phyloP scores from a whole-genome alignment of 2,888 invertebrate species.

The Poecilobothrus nobilitatus region DNA sequence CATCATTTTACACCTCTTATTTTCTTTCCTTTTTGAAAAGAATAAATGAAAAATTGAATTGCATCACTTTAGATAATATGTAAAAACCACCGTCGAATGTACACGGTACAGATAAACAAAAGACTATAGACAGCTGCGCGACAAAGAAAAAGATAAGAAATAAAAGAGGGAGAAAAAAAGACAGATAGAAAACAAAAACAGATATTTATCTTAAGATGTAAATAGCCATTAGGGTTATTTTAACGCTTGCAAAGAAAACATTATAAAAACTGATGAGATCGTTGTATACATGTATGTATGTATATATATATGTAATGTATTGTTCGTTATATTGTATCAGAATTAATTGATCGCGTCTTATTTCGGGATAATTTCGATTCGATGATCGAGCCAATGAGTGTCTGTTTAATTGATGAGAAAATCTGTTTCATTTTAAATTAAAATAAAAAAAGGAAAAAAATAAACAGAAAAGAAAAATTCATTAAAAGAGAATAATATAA shows the following conservation, averaged over 20 bases:
- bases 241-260: neutral
- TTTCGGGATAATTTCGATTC: neutral
- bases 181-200: neutral
- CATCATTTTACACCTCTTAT: neutral
- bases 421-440: neutral
- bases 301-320: neutral
- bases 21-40: neutral
- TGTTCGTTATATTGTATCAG: neutral
- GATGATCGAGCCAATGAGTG: neutral
- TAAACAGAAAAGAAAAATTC: too few relatives aligned
- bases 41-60: too few relatives aligned
- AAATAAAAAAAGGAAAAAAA: too few relatives aligned
- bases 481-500: neutral
- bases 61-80: too few relatives aligned
- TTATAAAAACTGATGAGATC: too few relatives aligned
- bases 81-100: too few relatives aligned
- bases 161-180: too few relatives aligned
- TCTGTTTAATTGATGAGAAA: conserved; percentile 6
- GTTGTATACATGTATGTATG: too few relatives aligned
- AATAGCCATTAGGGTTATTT: neutral
- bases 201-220: neutral
- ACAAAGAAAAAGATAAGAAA: too few relatives aligned
- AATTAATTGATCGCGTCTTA: conserved; percentile 4
- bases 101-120: too few relatives aligned
- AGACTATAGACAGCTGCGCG: too few relatives aligned